Evolutionary conservation across 2,888 invertebrate species (phyloP), one percentile per base, ranked within the genome.

Genomic region (Altica lythri): DNA sequence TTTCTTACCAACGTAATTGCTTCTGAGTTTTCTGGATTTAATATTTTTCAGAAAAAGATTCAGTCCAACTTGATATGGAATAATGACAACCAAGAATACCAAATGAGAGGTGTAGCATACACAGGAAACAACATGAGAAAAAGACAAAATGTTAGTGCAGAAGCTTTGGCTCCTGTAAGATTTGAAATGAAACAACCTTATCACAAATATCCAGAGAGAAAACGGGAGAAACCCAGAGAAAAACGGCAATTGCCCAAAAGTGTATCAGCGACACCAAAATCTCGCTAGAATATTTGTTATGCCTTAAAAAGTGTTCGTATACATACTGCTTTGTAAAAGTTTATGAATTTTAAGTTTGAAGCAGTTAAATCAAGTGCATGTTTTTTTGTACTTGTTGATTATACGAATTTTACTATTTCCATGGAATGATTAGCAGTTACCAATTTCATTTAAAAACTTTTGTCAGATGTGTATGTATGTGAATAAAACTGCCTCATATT

Each of bases 71-170:
- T 95, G 34, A 89, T 92, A 70, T 99, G 97, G 95, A 98, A 96
- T 78, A 96, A 96, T 76, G 97, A 98, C 71, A 92, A 96, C 22
- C 97, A 97, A 22, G 98, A 99, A 77, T 99, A 97, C 92, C 96
- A 98, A 75, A 83, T 99, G 37, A 90, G 90, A 74, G 97, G 97
- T 75, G 95, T 99, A 4, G 98, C 98, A 0, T 99, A 99, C 77
- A 95, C 97, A 4, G 98, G 98, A 0, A 99, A 99, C 79, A 99
- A 99, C 74, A 97, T 98, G 95, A 82, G 89, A 54, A 90, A 91
- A 72, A 82, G 78, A 5, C 77, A 82, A 65, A 76, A 79, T 13
- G 74, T 78, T 27, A 67, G 76, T 48, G 75, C 75, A 55, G 66
- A 72, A 37, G 70, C 68, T 17, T 64, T 66, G 4, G 62, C 66